Evolutionary conservation across 2,113 vertebrate genomes (phyloP), one percentile per base, ranked within the genome.

Genomic region (Carollia perspicillata): DNA sequence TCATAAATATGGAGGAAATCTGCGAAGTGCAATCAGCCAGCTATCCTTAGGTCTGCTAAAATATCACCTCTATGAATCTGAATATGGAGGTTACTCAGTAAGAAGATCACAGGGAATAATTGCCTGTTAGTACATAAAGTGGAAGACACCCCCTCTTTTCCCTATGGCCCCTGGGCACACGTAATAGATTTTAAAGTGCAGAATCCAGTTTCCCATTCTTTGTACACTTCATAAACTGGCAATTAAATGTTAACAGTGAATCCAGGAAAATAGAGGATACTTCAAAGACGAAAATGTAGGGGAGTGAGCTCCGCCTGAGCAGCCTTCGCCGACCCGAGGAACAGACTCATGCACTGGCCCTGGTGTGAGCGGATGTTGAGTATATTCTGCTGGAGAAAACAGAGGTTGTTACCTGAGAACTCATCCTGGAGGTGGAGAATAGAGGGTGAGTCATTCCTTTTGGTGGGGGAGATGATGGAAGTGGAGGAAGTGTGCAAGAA

Each of bases 141-240:
- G 30, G 47, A 84, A 96, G 89, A 93, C 75, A 96, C 92, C 93
- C 75, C 95, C 84, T 96, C 86, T 96, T 96, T 97, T 97, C 95
- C 92, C 93, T 97, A 10, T 97, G 93, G 86, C 92, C 84, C 51
- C 92, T 90, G 95, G 96, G 95, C 89, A 87, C 71, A 68, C 44
- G 47, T 65, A 96, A 58, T 81, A 93, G 68, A 91, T 93, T 94
- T 94, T 75, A 91, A 96, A 95, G 91, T 89, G 97, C 81, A 91
- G 63, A 89, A 87, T 93, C 69, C 83, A 93, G 51, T 13, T 92
- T 90, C 68, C 49, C 47, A 91, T 81, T 92, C 85, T 95, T 95
- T 85, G 80, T 93, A 74, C 60, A 33, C 71, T 94, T 94, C 93
- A 86, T 87, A 88, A 96, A 93, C 81, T 72, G 79, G 95, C 60